A percentile compares a stretch with the other conserved stretches of the same genome.
Evolutionary conservation across 2,888 invertebrate genomes (phyloP).

Genomic region (Cabera pusaria): DNA sequence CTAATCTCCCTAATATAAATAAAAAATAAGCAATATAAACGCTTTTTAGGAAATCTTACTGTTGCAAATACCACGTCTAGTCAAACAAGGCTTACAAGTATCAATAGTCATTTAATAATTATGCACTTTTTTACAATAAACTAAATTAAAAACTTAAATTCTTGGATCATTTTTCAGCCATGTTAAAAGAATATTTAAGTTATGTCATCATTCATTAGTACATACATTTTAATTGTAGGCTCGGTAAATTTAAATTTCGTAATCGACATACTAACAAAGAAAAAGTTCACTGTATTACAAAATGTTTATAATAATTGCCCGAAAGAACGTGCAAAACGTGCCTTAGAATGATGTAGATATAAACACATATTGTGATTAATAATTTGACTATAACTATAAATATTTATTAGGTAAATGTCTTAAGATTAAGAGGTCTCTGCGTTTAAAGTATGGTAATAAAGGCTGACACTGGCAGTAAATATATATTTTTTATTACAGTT

Average conservation of each 20-base stretch:
- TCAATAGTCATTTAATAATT: too few species aligned
- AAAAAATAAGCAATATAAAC: conserved; percentile 14
- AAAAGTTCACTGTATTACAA: too few species aligned
- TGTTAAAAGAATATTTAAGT: too few species aligned
- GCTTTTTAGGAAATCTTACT: too few species aligned
- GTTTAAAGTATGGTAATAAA: conserved; percentile 38
- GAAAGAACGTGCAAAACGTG: conserved; percentile 1
- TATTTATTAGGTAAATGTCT: conserved; percentile 31
- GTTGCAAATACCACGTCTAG: background rate
- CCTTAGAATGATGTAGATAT: conserved; percentile 13
- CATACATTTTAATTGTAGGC: too few species aligned
- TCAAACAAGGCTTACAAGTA: too few species aligned
- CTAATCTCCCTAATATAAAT: conserved; percentile 22
- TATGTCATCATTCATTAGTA: too few species aligned
- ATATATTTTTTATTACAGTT: conserved; percentile 29
- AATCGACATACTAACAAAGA: too few species aligned
- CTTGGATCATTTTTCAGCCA: too few species aligned
- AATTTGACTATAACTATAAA: conserved; percentile 35
- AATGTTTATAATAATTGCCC: background rate
- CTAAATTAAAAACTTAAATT: too few species aligned
- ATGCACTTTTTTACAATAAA: too few species aligned
- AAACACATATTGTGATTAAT: conserved; percentile 33
- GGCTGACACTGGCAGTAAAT: conserved; percentile 53
- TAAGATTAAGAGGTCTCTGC: conserved; percentile 28
- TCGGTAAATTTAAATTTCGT: too few species aligned